Conservation (phyloP, 2,113 vertebrate genomes). For the Pteropus alecto region DNA sequence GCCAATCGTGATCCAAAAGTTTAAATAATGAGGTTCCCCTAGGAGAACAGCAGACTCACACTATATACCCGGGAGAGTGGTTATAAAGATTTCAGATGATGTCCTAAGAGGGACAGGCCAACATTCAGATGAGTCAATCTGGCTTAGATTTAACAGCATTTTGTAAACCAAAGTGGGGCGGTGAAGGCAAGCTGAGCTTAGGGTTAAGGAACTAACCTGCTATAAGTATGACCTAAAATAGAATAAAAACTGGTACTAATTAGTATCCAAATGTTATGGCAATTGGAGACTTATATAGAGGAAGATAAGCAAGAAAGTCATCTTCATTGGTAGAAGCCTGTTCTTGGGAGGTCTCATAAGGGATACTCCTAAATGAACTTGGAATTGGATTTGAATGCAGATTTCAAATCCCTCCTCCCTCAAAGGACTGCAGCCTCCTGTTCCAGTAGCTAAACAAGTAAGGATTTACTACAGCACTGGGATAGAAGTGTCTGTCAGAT, state of each 20-base stretch:
- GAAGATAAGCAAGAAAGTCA: background rate
- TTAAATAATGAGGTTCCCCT: background rate
- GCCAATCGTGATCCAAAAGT: background rate
- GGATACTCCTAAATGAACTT: background rate
- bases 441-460: background rate
- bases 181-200: background rate
- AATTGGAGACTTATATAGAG: background rate
- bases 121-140: background rate
- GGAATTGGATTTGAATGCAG: background rate
- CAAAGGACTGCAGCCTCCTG: background rate
- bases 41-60: background rate
- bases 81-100: background rate
- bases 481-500: background rate
- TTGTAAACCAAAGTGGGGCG: background rate
- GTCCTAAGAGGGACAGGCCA: background rate
- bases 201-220: background rate
- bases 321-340: background rate
- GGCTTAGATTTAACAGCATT: background rate
- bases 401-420: background rate
- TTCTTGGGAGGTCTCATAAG: background rate
- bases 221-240: background rate
- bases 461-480: background rate
- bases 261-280: background rate
- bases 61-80: background rate
- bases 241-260: background rate